Base-by-base conservation (phyloP, 1,140 invertebrate species). In the Drosophila willistoni region DNA sequence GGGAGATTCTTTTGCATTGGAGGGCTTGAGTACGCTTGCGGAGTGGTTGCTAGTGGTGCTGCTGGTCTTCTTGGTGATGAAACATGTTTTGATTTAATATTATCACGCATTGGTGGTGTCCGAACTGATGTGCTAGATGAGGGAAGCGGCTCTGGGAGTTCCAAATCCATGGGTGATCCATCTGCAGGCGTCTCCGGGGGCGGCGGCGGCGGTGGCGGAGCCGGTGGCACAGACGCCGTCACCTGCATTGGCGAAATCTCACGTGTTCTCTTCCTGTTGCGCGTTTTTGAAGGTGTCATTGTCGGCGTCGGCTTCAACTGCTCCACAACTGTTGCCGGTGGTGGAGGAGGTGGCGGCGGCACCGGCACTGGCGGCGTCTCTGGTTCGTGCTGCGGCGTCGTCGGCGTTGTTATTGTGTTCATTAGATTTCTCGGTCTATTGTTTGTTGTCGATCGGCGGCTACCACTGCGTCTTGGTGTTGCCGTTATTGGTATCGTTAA, bases 391-490 rank as follows among this genome's bases (percentile, higher is more conserved):
- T 51, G 44, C 17, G 10, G 7, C 36, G 36, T 12, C 12, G 36
- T 39, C 19, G 17, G 10, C 1, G 44, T 51, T 3, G 9, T 22
- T 19, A 51, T 51, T 2, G 44, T 51, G 44, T 9, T 51, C 44
- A 51, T 51, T 51, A 51, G 3, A 51, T 51, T 51, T 22, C 44
- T 14, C 12, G 44, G 44, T n/a, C 44, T 51, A 51, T 22, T 69
- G 10, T 73, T 56, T 1, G 34, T 41, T 3, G 60, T 55, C n/a
- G 44, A 54, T 2, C 55, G 59, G 5, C 71, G 68, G 13, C 51
- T 44, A n/a, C 7, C 36, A 14, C 56, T 56, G 9, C 73, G 70
- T 1, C 41, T 22, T 2, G 44, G 9, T 1, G 41, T 19, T 1
- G 47, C 7, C 9, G 6, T 2, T 13, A 19, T 62, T 10, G 57